phyloP scores from a whole-genome alignment of 2,888 invertebrate genomes.

The Oscheius sp. region DNA sequence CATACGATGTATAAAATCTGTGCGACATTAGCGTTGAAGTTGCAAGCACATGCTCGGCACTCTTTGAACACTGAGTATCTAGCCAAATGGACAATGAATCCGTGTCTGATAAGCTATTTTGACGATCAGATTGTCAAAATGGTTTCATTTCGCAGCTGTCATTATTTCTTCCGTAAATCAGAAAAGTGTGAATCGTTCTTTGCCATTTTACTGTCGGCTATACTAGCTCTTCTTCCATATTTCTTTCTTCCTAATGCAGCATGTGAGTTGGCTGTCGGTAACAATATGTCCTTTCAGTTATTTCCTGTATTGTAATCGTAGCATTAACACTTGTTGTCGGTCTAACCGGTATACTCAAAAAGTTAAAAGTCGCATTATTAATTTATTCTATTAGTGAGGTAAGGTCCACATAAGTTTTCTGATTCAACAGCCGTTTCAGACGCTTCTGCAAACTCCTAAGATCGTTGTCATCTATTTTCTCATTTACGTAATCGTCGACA shows the following conservation, averaged over 20 bases:
- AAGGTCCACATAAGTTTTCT: background rate
- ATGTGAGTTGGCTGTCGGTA: background rate
- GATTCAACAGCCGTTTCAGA: background rate
- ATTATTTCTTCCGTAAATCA: conserved; percentile 20
- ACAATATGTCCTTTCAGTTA: background rate
- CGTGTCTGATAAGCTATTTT: conserved; percentile 3
- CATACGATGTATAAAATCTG: no score
- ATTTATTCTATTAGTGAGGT: conserved; percentile 6
- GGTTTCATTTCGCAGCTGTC: background rate
- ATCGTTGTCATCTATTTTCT: background rate
- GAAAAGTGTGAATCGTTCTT: conserved; percentile 25
- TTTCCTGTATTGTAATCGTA: background rate
- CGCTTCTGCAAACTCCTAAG: conserved; percentile 1
- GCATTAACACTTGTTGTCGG: background rate
- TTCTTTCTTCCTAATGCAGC: conserved; percentile 15
- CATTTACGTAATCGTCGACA: background rate
- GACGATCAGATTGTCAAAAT: background rate
- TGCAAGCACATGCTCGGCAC: no score
- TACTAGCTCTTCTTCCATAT: conserved; percentile 11
- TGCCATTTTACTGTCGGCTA: conserved; percentile 4
- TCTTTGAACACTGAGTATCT: no score
- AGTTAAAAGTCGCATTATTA: background rate
- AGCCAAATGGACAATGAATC: conserved; percentile 1
- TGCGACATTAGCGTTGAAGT: no score
- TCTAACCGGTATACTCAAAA: background rate